Evolutionary conservation across 2,113 vertebrate species (phyloP), one percentile per base, ranked within the genome.

Genomic region (Perca schrenkii): DNA sequence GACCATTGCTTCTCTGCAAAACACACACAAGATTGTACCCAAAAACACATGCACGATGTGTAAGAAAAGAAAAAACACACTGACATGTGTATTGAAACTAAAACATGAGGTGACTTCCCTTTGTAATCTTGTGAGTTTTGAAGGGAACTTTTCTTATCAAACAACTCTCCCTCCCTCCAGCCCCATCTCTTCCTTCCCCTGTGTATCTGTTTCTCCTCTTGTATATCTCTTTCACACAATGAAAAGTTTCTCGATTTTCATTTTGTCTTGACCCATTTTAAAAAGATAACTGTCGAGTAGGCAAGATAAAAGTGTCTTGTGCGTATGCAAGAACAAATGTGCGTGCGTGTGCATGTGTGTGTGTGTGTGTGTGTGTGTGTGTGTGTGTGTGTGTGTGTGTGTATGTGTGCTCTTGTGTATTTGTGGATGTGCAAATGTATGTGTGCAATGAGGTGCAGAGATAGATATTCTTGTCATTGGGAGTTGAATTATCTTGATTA

Each of bases 221-320:
- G 78, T 91, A 88, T 75, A 77, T 86, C 87, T 80, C 77, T 87
- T 85, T 85, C 52, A 85, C 65, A 67, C 77, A 71, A 67, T 67
- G 69, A 73, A 65, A 89, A 89, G 53, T 89, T 88, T 79, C 75
- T 82, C 60, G 6, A 79, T 82, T 90, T 86, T 85, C 71, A 85
- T 85, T 91, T 92, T 84, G 74, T 82, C 85, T 88, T 92, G 86
- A 89, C 91, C 91, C 89, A 90, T 88, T 92, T 93, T 90, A 77
- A 90, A 69, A 40, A 71, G 83, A 89, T 88, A 91, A 88, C 77
- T 76, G 64, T 82, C 56, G 80, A 92, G 82, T 80, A 88, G 86
- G 79, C 69, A 77, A 68, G 84, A 90, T 88, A 86, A 82, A 87
- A 86, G 65, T 76, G 43, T 53, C 68, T 56, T 69, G 74, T 68